Base-by-base conservation (phyloP, 1,140 invertebrate species). In the Drosophila kepulauana region DNA sequence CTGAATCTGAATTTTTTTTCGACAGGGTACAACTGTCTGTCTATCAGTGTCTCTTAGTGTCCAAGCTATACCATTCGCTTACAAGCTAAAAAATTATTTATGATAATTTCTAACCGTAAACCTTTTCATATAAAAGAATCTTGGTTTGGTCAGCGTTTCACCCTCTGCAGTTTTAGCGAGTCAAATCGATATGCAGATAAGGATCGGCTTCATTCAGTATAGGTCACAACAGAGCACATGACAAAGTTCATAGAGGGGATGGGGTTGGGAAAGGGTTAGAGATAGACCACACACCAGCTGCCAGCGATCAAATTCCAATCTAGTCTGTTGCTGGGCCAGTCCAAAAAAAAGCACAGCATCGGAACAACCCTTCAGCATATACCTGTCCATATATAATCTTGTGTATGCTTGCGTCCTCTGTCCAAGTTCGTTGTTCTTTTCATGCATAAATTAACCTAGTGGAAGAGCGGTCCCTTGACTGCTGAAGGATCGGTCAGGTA, bases 311-410 rank as follows among this genome's bases (percentile, higher is more conserved):
- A 38, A 25, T 49, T 67, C 25, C 46, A 38, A 41, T 43, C n/a
- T 16, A 6, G 35, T 38, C 8, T 38, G 7, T 38, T 38, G 8
- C 35, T 38, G 35, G 0, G 8, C 6, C 35, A 20, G 46, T 20
- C 25, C 5, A 68, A 74, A 62, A 58, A 68, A 74, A 62, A 58
- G 45, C 43, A 65, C 30, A 62, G 33, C 51, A 43, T 43, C n/a
- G 49, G 85, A 75, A 67, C 80, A 84, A 87, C 85, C 84, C 84
- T 80, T 89, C 54, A 65, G 48, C n/a, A 1, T 52, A 10, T 74
- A 74, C 61, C 38, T 75, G 73, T 64, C 28, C 51, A 33, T 54
- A 33, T 54, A 43, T 35, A 11, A 43, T 43, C 11, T 43, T 43
- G 46, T 25, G 28, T 62, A 70, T 72, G 66, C 65, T 81, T 78